Evolutionary conservation across 2,113 vertebrate species (phyloP).

Genomic region (Myiopsitta monachus): DNA sequence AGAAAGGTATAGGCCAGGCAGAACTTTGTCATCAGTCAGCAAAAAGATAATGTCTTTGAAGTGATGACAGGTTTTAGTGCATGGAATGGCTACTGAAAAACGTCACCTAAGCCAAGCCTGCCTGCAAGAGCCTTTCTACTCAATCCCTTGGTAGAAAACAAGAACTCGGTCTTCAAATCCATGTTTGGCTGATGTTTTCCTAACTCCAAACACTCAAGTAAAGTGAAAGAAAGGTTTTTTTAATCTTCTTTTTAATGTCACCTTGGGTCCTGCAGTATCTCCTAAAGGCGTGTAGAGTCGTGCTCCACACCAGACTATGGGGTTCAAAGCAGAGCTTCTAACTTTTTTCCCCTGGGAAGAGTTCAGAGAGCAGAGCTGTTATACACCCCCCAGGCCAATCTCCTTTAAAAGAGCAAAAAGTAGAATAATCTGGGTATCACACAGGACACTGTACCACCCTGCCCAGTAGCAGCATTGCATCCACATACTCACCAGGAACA

Average conservation of each 20-base stretch:
- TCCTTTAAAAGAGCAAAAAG: background rate
- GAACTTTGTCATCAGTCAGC: background rate
- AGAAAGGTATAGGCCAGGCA: background rate
- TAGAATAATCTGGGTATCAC: background rate
- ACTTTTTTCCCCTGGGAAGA: fast-evolving
- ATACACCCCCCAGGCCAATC: background rate
- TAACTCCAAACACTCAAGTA: background rate
- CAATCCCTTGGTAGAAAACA: fast-evolving
- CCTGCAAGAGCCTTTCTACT: background rate
- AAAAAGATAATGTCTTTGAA: background rate
- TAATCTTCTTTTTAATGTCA: background rate
- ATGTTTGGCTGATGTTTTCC: background rate
- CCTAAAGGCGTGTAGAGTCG: background rate
- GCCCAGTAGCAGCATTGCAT: constrained; percentile 1
- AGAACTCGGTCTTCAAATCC: background rate
- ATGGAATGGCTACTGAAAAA: fast-evolving
- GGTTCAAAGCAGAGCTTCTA: no score
- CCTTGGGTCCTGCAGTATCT: fast-evolving
- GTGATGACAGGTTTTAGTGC: fast-evolving
- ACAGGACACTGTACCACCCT: background rate
- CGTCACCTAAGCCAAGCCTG: fast-evolving
- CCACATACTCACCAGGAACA: constrained; percentile 31
- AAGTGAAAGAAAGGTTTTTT: background rate
- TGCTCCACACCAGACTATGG: background rate
- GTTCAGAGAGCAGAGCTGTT: background rate